phyloP scores from a whole-genome alignment of 2,113 vertebrate species.

The Mesoclemmys tuberculata region DNA sequence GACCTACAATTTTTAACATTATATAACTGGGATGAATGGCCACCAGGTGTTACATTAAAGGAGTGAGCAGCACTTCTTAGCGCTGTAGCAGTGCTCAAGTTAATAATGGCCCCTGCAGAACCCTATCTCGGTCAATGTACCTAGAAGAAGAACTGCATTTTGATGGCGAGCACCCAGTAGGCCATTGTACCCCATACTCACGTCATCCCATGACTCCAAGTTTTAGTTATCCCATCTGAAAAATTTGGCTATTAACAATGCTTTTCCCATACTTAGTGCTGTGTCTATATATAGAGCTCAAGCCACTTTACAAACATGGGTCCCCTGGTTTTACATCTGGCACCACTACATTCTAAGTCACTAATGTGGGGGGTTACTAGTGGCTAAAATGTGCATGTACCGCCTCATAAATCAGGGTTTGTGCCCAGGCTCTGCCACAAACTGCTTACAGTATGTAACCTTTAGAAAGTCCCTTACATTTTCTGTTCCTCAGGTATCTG shows the following conservation, averaged over 20 bases:
- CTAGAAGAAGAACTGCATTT: not conserved
- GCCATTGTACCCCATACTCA: not conserved
- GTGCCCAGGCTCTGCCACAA: not conserved
- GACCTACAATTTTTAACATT: not conserved
- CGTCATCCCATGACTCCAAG: not conserved
- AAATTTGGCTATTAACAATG: fast-evolving
- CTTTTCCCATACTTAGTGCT: not conserved
- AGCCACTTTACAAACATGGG: not conserved
- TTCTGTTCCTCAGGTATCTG: not conserved
- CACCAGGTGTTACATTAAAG: not conserved
- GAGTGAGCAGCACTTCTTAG: not conserved
- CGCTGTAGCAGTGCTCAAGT: not conserved
- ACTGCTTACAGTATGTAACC: not conserved
- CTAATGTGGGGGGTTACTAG: not conserved
- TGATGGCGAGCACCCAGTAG: not conserved
- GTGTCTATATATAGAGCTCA: not conserved
- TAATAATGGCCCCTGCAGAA: not conserved
- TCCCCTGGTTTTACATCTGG: not conserved
- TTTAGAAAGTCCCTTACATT: not conserved
- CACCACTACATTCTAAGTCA: not conserved
- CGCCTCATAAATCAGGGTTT: not conserved
- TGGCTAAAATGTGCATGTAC: not conserved
- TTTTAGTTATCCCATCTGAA: not conserved
- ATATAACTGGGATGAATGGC: not conserved
- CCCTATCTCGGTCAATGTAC: not conserved